Evolutionary conservation across 2,888 invertebrate species (phyloP).

Genomic region (Gastracanthus pulcherrimus): DNA sequence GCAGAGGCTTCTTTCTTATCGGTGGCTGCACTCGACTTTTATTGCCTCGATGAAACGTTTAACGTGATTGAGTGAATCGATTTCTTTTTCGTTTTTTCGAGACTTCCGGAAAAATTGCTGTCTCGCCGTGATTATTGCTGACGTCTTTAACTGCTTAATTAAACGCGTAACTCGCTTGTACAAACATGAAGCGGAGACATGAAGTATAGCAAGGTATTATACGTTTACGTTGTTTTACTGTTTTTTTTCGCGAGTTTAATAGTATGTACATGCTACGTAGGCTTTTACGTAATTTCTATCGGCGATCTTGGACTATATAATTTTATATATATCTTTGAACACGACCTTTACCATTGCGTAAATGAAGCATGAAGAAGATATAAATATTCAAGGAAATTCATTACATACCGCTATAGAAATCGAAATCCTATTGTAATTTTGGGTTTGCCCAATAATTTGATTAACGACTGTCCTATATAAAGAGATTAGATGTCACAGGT

Average conservation of each 20-base stretch:
- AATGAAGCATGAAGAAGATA: background rate
- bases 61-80: background rate
- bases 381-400: conserved; percentile 16
- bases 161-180: background rate
- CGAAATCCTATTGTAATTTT: background rate
- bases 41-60: background rate
- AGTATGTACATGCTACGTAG: too few relatives aligned
- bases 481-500: background rate
- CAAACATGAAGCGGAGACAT: too few relatives aligned
- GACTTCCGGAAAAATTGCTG: background rate
- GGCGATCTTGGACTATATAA: background rate
- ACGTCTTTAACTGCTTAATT: background rate
- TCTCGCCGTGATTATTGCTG: too few relatives aligned
- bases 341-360: background rate
- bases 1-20: conserved; percentile 9
- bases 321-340: background rate
- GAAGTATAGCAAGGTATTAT: too few relatives aligned
- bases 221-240: background rate
- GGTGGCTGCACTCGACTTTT: background rate
- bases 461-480: background rate
- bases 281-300: background rate
- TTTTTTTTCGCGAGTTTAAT: background rate
- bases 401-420: background rate
- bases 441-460: background rate
- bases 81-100: background rate